Conservation (phyloP, 2,113 vertebrate species). For the Cyprinus carpio region DNA sequence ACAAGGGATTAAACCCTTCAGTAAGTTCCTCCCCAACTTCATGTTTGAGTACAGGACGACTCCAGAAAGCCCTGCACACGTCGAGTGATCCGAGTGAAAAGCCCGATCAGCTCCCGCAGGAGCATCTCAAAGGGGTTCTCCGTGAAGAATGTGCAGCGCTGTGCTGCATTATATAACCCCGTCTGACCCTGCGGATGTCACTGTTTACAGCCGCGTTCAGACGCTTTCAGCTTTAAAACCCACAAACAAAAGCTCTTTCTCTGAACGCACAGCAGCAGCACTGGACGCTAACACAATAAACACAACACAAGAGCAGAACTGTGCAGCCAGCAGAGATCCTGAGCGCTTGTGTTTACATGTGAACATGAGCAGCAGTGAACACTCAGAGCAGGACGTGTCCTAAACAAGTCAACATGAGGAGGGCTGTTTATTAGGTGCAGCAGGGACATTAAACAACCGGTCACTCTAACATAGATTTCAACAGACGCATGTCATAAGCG, state of each 20-base stretch:
- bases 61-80: neutral
- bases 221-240: slow-evolving; percentile 4
- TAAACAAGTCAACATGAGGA: neutral
- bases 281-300: neutral
- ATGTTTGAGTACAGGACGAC: neutral
- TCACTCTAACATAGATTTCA: neutral
- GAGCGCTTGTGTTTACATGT: neutral
- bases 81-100: neutral
- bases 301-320: neutral
- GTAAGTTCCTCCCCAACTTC: neutral
- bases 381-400: no score
- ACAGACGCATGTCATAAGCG: neutral
- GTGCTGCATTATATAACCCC: slow-evolving; percentile 19
- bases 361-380: neutral
- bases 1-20: neutral
- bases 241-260: slow-evolving; percentile 35
- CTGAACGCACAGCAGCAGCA: neutral
- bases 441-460: neutral
- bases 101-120: no score
- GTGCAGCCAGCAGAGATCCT: neutral
- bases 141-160: slow-evolving; percentile 1
- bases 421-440: neutral
- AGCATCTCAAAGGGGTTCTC: neutral
- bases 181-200: neutral
- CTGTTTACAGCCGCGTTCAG: slow-evolving; percentile 1